Base-by-base conservation (phyloP, 1,140 invertebrate genomes). In the Neuroterus valhalla region DNA sequence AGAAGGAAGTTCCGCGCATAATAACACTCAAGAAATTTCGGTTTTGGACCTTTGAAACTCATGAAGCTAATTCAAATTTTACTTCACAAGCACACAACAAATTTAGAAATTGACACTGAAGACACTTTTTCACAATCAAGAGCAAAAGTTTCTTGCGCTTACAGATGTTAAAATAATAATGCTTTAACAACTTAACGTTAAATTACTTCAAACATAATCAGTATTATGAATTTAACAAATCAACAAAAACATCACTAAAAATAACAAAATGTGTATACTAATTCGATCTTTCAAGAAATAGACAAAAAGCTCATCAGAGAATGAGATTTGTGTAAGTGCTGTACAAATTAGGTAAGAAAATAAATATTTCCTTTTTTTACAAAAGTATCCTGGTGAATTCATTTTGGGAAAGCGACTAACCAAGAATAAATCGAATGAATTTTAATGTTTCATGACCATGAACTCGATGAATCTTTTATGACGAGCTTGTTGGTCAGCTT, bases 401-500 rank as follows among this genome's bases (percentile, higher is more conserved):
- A 62, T 62, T 62, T n/a, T 23, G 26, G n/a, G 3, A 38, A 62
- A 31, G 23, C 6, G 15, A 14, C 12, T 23, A 14, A 15, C 23
- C 23, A 62, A 38, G 26, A 38, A 26, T 70, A 26, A 3, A 14
- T 15, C 52, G 17, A 62, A 15, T 48, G 17, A 19, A 48, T 46
- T 62, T 62, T 62, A 5, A 23, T 75, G 75, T 55, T 70, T 67
- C 5, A 72, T 4, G 42, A 73, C 15, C 15, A 50, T 21, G 4
- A 78, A 48, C 21, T 75, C 38, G 42, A 76, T 69, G 52, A 74
- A 79, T 70, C 52, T 66, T 42, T 72, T 68, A 21, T 66, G 71
- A 1, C 78, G 62, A 4, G 71, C 69, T 38, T 79, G 78, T 50
- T 79, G 78, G 0, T 79, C 78, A n/a, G 68, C 69, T 46, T 79